phyloP scores from a whole-genome alignment of 2,888 invertebrate genomes.

The Dicyrtoma fusca region DNA sequence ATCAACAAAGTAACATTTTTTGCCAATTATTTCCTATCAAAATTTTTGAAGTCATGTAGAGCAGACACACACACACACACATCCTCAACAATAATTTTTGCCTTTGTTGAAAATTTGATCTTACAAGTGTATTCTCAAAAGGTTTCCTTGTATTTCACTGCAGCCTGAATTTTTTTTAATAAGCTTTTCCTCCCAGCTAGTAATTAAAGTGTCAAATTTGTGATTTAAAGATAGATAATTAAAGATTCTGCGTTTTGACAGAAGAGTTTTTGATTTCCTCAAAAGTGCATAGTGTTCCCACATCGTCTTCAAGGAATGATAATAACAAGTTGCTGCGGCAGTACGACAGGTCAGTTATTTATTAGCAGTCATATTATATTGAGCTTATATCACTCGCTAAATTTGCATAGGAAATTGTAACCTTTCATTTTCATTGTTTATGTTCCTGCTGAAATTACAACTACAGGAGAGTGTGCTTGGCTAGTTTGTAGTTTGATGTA shows the following conservation, averaged over 20 bases:
- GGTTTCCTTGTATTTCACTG: no score
- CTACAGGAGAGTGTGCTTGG: neutral
- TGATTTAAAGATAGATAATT: neutral
- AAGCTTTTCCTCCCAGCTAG: neutral
- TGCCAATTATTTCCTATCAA: neutral
- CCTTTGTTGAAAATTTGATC: neutral
- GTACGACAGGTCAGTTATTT: neutral
- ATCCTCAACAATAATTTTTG: no score
- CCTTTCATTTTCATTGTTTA: slow-evolving; percentile 4
- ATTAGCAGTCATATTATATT: neutral
- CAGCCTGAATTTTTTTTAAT: no score
- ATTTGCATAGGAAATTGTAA: slow-evolving; percentile 14
- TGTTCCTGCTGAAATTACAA: neutral
- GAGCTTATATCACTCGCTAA: slow-evolving; percentile 1
- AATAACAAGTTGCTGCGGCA: no score
- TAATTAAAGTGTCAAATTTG: slow-evolving; percentile 11
- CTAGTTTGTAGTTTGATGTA: no score
- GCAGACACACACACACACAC: no score
- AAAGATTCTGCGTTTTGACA: no score
- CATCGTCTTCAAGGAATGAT: no score
- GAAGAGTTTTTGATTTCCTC: no score
- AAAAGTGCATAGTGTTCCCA: no score
- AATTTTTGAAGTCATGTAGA: no score
- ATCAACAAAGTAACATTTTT: slow-evolving; percentile 1
- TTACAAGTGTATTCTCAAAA: no score